A percentile compares a stretch with the other conserved stretches of the same genome.
These are phyloP conservation scores for Acanthoscelides obtectus DNA, from an alignment of 2,888 invertebrate genomes.

Conservation along the genomic window DNA sequence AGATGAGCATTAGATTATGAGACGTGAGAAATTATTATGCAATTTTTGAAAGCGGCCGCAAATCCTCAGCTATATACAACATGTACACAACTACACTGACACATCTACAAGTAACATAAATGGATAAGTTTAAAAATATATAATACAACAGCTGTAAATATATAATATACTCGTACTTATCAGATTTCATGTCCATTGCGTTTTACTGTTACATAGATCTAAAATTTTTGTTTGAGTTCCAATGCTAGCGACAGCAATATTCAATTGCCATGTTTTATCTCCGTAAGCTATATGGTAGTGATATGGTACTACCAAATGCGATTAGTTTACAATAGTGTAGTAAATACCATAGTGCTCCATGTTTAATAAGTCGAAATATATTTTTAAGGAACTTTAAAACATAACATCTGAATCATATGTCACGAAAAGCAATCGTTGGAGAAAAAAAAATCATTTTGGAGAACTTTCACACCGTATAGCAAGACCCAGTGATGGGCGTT, in stretches of 20 bases:
- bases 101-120: slow-evolving; percentile 42
- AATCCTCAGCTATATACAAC: slow-evolving; percentile 31
- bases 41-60: neutral
- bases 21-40: neutral
- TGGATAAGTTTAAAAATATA: slow-evolving; percentile 46
- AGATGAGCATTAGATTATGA: neutral
- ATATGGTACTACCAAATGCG: neutral
- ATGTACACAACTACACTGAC: slow-evolving; percentile 46
- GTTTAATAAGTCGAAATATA: too few species aligned
- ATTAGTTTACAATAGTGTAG: neutral
- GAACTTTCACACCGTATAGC: too few species aligned
- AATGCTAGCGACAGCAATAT: slow-evolving; percentile 18
- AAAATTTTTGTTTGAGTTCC: slow-evolving; percentile 21
- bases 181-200: slow-evolving; percentile 15
- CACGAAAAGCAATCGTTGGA: too few species aligned
- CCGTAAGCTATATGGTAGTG: slow-evolving; percentile 2
- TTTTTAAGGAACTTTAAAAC: too few species aligned
- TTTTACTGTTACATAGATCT: slow-evolving; percentile 23
- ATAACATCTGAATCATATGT: too few species aligned
- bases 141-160: slow-evolving; percentile 44
- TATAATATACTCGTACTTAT: slow-evolving; percentile 28
- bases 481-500: too few species aligned
- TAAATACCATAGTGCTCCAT: too few species aligned
- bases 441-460: too few species aligned
- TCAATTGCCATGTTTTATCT: slow-evolving; percentile 3